Conservation (phyloP, 30 jellyfish, hydroid and myxozoan genomes). For the Turritopsis rubra region DNA sequence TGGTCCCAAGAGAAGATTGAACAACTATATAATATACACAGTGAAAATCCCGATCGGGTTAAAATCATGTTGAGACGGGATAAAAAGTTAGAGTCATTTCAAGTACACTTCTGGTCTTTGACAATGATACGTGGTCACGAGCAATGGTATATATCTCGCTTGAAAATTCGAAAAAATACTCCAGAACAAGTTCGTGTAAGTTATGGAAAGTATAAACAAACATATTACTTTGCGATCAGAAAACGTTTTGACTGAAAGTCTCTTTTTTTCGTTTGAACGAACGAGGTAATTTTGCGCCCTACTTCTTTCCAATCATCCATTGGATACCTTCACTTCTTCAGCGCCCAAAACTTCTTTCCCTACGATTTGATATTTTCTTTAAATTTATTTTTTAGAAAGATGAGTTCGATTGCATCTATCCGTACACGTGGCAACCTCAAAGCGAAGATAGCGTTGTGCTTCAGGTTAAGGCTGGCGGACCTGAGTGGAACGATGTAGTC, state of each 20-base stretch:
- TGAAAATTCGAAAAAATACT: background rate
- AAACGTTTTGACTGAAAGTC: no score
- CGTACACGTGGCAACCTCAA: background rate
- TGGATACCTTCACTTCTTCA: no score
- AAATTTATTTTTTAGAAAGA: slow-evolving; percentile 8
- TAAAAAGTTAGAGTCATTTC: background rate
- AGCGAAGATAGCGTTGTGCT: background rate
- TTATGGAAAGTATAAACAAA: no score
- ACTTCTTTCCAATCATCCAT: no score
- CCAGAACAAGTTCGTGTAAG: background rate
- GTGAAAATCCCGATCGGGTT: background rate
- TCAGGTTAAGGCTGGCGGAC: background rate
- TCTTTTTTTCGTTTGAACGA: no score
- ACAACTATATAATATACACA: background rate
- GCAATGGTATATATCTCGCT: slow-evolving; percentile 5
- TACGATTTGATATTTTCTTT: no score
- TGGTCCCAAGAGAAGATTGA: slow-evolving; percentile 15
- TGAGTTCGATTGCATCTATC: slow-evolving; percentile 1
- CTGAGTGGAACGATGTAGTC: slow-evolving; percentile 8
- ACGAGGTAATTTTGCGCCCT: no score
- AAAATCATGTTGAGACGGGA: slow-evolving; percentile 1
- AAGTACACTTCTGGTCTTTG: slow-evolving; percentile 2
- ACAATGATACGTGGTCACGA: background rate
- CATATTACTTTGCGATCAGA: no score
- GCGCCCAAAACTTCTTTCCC: no score